These are phyloP conservation scores for Picathartes gymnocephalus DNA, from an alignment of 2,113 vertebrate species.

Conservation along the genomic window DNA sequence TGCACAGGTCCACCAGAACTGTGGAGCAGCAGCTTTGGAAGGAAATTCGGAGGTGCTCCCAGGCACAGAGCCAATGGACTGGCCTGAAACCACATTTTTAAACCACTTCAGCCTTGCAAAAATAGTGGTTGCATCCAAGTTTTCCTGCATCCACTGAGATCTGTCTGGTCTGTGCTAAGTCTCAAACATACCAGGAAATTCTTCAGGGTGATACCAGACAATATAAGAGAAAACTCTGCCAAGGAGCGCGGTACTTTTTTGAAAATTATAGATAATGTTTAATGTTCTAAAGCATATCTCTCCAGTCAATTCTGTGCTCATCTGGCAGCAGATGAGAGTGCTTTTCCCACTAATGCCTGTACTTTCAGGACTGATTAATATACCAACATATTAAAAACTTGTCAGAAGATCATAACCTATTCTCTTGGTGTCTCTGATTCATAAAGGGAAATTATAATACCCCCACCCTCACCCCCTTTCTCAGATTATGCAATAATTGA, in stretches of 20 bases:
- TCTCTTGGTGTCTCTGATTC: neutral
- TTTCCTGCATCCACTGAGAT: neutral
- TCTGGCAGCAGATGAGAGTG: neutral
- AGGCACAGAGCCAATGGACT: accelerated
- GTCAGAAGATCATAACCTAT: neutral
- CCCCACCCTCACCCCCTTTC: accelerated
- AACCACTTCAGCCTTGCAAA: neutral
- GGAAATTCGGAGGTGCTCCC: neutral
- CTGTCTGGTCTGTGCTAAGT: neutral
- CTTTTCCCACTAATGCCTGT: neutral
- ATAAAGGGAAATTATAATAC: neutral
- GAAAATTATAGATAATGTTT: neutral
- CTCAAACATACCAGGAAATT: neutral
- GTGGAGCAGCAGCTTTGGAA: accelerated
- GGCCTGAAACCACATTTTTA: neutral
- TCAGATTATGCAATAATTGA: neutral
- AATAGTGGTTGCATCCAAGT: neutral
- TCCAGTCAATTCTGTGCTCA: neutral
- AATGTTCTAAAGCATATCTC: neutral
- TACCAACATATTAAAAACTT: neutral
- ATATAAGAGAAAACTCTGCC: neutral
- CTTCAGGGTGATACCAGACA: neutral
- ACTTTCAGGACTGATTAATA: neutral
- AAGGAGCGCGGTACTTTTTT: neutral
- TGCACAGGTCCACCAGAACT: neutral